Evolutionary conservation across 1,140 invertebrate genomes (phyloP), one percentile per base, ranked within the genome.

Genomic region (Zaprionus kolodkinae): DNA sequence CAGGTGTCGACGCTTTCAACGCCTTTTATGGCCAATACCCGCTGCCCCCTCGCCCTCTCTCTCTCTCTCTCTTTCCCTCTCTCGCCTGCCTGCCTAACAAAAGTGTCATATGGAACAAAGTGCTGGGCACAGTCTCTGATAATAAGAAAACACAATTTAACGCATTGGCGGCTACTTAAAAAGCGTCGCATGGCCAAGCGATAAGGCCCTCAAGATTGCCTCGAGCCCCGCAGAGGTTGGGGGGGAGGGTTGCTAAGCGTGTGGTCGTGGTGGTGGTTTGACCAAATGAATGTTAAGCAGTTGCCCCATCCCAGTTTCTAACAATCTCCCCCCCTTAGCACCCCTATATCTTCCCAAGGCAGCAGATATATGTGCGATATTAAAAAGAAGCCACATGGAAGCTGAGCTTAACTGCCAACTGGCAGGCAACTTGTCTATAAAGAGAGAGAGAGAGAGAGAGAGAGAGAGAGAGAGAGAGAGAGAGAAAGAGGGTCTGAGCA

Each of bases 111-210:
- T 21, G 21, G 21, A 78, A 50, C 35, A 64, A 74, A 62, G 67
- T 17, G 40, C 40, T 30, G 45, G 62, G 65, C 45, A 4, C 54
- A 66, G 73, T 74, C 67, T 54, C 74, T 88, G 83, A 87, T 87
- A 87, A 88, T 84, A 80, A 77, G 77, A 80, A 84, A 87, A 83
- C 80, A 83, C 84, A 88, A 83, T 87, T 87, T 87, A 87, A 88
- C 83, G 83, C 84, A 83, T 87, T 87, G 84, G 83, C 83, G 83
- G 83, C 83, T 87, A 87, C 83, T 87, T 87, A 87, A 87, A 87
- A 87, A 79, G 84, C 83, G 80, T 88, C 84, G 84, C 83, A 88
- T 87, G 84, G 80, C 80, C 84, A 55, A 48, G 79, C 79, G 84
- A 86, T 87, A 86, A 87, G 79, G 78, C 60, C 35, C 35, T 36